These are phyloP conservation scores for Scylla paramamosain DNA, from an alignment of 1,140 invertebrate genomes.

Conservation along the genomic window DNA sequence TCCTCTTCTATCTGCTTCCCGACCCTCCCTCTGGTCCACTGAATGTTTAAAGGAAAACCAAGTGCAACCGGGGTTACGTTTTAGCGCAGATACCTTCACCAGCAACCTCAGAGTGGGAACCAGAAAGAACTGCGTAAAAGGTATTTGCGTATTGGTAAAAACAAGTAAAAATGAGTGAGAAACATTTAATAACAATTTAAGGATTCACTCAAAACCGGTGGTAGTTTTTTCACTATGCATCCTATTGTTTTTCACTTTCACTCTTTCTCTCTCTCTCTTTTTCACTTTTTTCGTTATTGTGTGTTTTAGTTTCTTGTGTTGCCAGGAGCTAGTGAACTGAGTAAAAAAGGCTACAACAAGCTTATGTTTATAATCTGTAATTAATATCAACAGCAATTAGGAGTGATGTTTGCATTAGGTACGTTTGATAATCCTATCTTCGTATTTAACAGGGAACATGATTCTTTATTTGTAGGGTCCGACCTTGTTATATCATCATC, in stretches of 20 bases:
- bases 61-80: slow-evolving; percentile 10
- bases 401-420: not conserved
- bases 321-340: too few species aligned
- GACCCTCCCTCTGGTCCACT: slow-evolving; percentile 14
- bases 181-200: not conserved
- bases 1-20: not conserved
- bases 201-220: too few species aligned
- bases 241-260: not conserved
- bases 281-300: not conserved
- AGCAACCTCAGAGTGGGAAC: slow-evolving; percentile 18
- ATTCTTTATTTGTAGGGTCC: not conserved
- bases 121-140: not conserved
- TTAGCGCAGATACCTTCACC: slow-evolving; percentile 17
- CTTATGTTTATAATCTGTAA: not conserved
- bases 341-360: too few species aligned
- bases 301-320: too few species aligned
- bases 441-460: not conserved
- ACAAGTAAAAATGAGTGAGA: not conserved
- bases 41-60: slow-evolving; percentile 14
- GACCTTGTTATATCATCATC: not conserved
- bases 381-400: not conserved
- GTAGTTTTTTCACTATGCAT: too few species aligned
- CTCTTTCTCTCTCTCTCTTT: not conserved
- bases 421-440: not conserved
- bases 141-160: not conserved